These are phyloP conservation scores for Carollia perspicillata DNA, from an alignment of 2,113 vertebrate species.

Conservation along the genomic window DNA sequence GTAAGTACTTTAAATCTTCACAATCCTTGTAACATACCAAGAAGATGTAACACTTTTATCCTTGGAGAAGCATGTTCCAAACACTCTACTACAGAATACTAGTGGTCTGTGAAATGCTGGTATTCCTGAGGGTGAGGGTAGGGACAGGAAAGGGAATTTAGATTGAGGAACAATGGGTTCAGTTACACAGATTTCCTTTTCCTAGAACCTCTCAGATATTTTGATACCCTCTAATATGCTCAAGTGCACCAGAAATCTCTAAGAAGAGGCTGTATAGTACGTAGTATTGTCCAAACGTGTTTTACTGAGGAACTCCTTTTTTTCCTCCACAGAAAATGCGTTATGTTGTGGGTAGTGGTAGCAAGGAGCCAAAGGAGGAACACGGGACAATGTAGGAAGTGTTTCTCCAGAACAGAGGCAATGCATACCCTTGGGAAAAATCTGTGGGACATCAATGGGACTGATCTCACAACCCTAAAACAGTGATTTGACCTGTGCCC, in stretches of 20 bases:
- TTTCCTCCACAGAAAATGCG: neutral
- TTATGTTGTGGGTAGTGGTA: neutral
- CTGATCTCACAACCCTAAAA: neutral
- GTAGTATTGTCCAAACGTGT: neutral
- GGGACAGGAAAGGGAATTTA: neutral
- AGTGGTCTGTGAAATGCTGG: neutral
- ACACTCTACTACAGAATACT: neutral
- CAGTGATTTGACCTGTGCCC: neutral
- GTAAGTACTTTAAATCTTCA: conserved; percentile 72
- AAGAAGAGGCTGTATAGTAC: neutral
- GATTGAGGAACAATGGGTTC: neutral
- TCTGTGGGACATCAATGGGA: neutral
- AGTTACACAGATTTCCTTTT: neutral
- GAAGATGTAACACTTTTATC: neutral
- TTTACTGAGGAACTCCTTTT: neutral
- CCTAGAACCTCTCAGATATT: neutral
- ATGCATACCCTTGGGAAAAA: neutral
- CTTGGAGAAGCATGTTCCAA: neutral
- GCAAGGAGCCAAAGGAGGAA: neutral
- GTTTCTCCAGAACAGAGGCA: neutral
- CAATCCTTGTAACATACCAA: neutral
- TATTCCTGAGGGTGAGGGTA: neutral
- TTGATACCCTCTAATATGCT: neutral
- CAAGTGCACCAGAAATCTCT: neutral
- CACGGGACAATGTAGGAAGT: neutral